Evolutionary conservation across 2,888 invertebrate genomes (phyloP).

Genomic region (Baronia brevicornis): DNA sequence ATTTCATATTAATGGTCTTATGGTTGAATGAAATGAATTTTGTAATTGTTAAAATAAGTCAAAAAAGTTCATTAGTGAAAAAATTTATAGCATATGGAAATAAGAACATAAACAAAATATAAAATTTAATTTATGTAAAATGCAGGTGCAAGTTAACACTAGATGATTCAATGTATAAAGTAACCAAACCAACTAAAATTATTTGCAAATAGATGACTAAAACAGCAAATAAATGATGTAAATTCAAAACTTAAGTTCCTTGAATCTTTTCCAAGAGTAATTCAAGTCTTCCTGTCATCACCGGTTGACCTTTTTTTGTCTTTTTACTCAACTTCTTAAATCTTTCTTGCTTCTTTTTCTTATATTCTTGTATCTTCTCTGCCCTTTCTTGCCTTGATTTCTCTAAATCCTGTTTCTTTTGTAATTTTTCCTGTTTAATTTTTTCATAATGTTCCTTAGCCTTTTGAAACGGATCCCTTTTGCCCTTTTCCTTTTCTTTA

Average conservation of each 20-base stretch:
- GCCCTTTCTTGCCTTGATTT: constrained; percentile 74
- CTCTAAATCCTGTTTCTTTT: constrained; percentile 60
- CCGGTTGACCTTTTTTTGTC: constrained; percentile 88
- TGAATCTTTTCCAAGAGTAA: constrained; percentile 86
- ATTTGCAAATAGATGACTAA: constrained; percentile 6
- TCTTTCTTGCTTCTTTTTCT: constrained; percentile 80
- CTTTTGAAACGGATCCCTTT: constrained; percentile 60
- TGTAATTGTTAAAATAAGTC: no score
- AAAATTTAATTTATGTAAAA: no score
- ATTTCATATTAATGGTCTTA: no score
- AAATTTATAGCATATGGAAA: no score
- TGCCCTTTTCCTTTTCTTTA: constrained; percentile 25
- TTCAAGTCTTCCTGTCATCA: constrained; percentile 89
- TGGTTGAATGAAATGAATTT: no score
- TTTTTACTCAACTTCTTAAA: constrained; percentile 84
- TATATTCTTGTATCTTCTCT: constrained; percentile 79
- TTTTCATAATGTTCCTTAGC: constrained; percentile 72
- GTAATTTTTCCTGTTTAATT: constrained; percentile 72
- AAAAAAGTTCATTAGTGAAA: no score
- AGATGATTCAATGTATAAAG: no score
- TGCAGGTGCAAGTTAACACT: no score
- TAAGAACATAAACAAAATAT: no score
- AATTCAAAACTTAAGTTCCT: constrained; percentile 28
- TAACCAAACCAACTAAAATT: no score
- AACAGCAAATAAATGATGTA: not conserved